These are phyloP conservation scores for Poeciliopsis infans DNA, from an alignment of 2,797 vertebrate species.

Conservation along the genomic window DNA sequence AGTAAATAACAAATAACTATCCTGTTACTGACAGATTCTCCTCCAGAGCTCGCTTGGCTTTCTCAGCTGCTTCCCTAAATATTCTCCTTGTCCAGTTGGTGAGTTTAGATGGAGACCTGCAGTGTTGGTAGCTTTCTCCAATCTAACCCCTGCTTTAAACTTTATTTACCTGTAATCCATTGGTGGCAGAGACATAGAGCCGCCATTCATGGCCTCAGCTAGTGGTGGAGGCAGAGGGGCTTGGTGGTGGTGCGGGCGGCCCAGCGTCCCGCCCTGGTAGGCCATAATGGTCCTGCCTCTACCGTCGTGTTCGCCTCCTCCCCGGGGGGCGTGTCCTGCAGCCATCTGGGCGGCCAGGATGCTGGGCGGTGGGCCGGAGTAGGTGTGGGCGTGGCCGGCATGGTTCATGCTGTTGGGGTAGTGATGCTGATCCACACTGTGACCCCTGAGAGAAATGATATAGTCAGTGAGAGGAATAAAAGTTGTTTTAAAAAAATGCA, in stretches of 20 bases:
- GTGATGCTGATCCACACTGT: constrained; percentile 87
- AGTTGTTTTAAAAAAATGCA: background rate
- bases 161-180: constrained; percentile 88
- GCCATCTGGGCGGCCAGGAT: constrained; percentile 81
- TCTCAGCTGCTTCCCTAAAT: background rate
- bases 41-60: background rate
- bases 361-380: constrained; percentile 84
- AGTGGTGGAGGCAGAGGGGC: constrained; percentile 92
- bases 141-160: background rate
- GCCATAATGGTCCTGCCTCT: constrained; percentile 83
- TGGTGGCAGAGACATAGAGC: constrained; percentile 83
- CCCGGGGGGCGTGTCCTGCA: constrained; percentile 81
- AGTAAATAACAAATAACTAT: background rate
- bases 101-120: background rate
- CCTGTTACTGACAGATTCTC: background rate
- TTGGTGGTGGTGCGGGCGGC: constrained; percentile 89
- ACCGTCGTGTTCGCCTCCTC: constrained; percentile 85
- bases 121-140: no score
- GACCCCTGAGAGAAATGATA: constrained; percentile 80
- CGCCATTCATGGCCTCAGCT: constrained; percentile 85
- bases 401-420: constrained; percentile 95
- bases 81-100: background rate
- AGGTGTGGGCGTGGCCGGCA: constrained; percentile 85
- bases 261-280: constrained; percentile 88
- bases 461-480: background rate